phyloP scores from a whole-genome alignment of 2,797 vertebrate species.

The Clarias pachynema region DNA sequence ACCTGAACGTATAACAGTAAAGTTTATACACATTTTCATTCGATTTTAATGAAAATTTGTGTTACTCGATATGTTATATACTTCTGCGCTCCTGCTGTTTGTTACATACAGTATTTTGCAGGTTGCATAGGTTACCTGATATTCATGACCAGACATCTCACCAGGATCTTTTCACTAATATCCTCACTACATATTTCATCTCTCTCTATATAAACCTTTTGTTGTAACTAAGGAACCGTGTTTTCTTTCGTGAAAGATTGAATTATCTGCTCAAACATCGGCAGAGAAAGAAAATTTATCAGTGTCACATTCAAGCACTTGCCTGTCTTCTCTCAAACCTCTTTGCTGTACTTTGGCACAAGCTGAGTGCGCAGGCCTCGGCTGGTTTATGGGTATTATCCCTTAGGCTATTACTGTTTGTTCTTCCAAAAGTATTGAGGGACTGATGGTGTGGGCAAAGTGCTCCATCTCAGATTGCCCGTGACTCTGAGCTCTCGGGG shows the following conservation, averaged over 20 bases:
- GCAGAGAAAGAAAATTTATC: conserved; percentile 32
- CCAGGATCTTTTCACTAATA: background rate
- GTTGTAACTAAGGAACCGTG: background rate
- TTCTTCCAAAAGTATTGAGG: conserved; percentile 55
- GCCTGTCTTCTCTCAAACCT: conserved; percentile 28
- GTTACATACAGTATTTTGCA: background rate
- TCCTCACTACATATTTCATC: background rate
- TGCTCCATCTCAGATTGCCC: conserved; percentile 38
- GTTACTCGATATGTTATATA: background rate
- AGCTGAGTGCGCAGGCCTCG: conserved; percentile 43
- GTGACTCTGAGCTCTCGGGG: conserved; percentile 38
- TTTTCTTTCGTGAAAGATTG: conserved; percentile 16
- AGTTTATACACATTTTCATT: background rate
- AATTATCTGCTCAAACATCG: conserved; percentile 16
- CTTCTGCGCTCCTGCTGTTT: background rate
- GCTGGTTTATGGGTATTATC: conserved; percentile 51
- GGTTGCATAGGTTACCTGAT: background rate
- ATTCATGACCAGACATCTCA: background rate
- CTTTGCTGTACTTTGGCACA: conserved; percentile 49
- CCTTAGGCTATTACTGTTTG: conserved; percentile 51
- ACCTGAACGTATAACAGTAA: background rate
- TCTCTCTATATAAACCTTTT: background rate
- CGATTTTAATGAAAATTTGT: background rate
- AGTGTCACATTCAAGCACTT: conserved; percentile 44
- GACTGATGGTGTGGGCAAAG: conserved; percentile 49